A percentile compares a stretch with the other conserved stretches of the same genome.
Conservation (phyloP, 2,888 invertebrate genomes). For the Azorinus chamasolen region DNA sequence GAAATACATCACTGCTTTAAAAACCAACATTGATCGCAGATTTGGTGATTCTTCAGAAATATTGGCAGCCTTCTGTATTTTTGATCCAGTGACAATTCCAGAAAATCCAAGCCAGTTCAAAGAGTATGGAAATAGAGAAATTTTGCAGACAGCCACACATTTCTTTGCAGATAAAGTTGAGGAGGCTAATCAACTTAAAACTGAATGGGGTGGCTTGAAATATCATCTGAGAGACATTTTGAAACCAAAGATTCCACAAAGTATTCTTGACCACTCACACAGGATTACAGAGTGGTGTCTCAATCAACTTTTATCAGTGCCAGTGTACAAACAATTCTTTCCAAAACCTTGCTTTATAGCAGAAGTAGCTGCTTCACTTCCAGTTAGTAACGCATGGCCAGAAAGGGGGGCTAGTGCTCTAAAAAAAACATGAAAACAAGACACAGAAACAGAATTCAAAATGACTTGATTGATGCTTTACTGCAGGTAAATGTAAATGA, state of each 20-base stretch:
- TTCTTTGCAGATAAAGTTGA: constrained; percentile 17
- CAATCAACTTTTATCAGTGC: constrained; percentile 4
- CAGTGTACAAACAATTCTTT: constrained; percentile 17
- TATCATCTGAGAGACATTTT: constrained; percentile 32
- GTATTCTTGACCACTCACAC: neutral
- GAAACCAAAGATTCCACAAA: constrained; percentile 21
- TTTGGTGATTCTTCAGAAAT: constrained; percentile 26
- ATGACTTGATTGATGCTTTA: constrained; percentile 12
- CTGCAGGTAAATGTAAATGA: constrained; percentile 16
- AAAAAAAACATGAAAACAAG: constrained; percentile 47
- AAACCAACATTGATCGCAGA: constrained; percentile 24
- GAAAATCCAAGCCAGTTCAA: constrained; percentile 10
- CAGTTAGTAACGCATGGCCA: constrained; percentile 64
- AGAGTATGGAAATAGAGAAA: constrained; percentile 17
- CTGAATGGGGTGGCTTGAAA: constrained; percentile 46
- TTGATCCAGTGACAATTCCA: constrained; percentile 42
- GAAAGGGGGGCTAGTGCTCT: constrained; percentile 63
- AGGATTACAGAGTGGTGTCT: constrained; percentile 37
- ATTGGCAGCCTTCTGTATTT: constrained; percentile 26
- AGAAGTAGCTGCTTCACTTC: constrained; percentile 51
- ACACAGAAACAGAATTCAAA: constrained; percentile 24
- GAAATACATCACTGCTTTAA: constrained; percentile 38
- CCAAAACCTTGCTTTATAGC: constrained; percentile 31
- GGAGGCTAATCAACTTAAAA: constrained; percentile 11
- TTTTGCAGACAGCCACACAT: constrained; percentile 21